A percentile compares a stretch with the other conserved stretches of the same genome.
These are phyloP conservation scores for Hemichromis elongatus DNA, from an alignment of 2,113 vertebrate genomes.

Conservation along the genomic window DNA sequence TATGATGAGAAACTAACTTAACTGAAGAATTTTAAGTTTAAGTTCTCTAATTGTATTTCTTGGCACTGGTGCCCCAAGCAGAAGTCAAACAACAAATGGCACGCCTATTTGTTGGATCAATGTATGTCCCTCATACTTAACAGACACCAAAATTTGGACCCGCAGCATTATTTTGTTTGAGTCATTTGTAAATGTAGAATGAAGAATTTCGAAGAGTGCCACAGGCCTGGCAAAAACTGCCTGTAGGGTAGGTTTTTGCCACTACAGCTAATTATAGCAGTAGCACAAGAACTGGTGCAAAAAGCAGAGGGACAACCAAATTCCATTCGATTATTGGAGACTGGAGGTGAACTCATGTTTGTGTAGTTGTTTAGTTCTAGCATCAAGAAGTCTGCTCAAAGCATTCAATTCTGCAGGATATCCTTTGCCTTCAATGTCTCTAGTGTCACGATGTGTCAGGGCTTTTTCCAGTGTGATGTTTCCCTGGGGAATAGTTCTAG, in stretches of 20 bases:
- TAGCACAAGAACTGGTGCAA: neutral
- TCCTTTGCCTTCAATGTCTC: neutral
- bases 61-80: neutral
- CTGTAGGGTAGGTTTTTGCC: neutral
- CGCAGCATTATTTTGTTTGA: neutral
- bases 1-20: neutral
- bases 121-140: neutral
- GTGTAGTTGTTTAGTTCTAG: neutral
- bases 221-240: neutral
- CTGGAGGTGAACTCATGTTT: neutral
- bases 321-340: neutral
- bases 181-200: neutral
- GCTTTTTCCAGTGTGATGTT: neutral
- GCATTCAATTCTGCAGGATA: neutral
- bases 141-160: neutral
- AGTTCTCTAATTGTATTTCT: neutral
- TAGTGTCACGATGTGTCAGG: neutral
- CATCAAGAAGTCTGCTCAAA: neutral
- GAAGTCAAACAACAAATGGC: neutral
- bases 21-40: neutral
- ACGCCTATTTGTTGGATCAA: neutral
- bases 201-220: neutral
- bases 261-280: neutral
- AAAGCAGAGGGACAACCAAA: neutral
- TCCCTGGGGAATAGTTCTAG: neutral